Evolutionary conservation across 1,140 invertebrate genomes (phyloP), one percentile per base, ranked within the genome.

Genomic region (Drosophila yakuba): DNA sequence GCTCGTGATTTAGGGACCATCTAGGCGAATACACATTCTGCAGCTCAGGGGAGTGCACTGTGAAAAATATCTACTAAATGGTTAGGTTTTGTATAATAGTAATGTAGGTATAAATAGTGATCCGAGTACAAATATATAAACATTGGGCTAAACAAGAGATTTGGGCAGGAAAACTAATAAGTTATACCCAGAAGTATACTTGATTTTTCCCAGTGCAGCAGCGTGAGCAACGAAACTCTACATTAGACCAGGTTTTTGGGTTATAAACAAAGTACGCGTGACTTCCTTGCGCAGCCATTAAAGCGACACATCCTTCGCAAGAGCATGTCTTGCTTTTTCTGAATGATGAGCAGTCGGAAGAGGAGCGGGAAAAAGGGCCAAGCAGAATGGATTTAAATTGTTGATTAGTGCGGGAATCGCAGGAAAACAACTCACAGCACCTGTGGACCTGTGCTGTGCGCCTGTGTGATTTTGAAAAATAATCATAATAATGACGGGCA

Each of bases 251-350:
- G 76, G 56, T 68, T 77, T 57, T 68, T 80, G 62, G 60, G 85
- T 81, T 90, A 90, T 90, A 91, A 91, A 91, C 88, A 91, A 91
- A 84, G 78, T 84, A 88, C 78, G 88, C 88, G 88, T 91, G 88
- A 91, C 88, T 91, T 91, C 88, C 88, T 83, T 72, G 76, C 55
- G 74, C 61, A 74, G 74, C 83, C 80, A 91, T 91, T 88, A 81
- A 88, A 88, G 77, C 82, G 80, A 85, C 77, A 88, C 74, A 88
- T 91, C 88, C 88, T 75, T 44, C 68, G 78, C 52, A 43, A 63
- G 73, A 67, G 75, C 62, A 63, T 44, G 61, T 64, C 56, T 71
- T 11, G 17, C 8, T 58, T 36, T 36, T 57, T 8, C 43, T 71
- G 80, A 79, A 68, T 66, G 74, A 89, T 80, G 77, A 78, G 84